Base-by-base conservation (phyloP, 1,140 invertebrate genomes). In the Ganaspis sp. region DNA sequence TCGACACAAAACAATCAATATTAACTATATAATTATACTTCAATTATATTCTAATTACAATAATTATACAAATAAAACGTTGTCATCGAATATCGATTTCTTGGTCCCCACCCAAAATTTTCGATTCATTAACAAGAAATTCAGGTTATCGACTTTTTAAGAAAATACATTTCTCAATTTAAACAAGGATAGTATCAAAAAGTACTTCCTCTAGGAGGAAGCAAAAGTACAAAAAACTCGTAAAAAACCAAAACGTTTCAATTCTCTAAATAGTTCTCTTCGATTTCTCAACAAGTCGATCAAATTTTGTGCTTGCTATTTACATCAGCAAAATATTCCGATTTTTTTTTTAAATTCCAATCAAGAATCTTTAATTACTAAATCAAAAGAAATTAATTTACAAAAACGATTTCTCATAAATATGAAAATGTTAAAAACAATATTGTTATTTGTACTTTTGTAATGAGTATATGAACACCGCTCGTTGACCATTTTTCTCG, bases 1-100 rank as follows among this genome's bases (percentile, higher is more conserved):
- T 64, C 12, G 11, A 29, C 58, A 29, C 26, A 64, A 26, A 64
- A 64, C 26, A 29, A 49, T 23, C 9, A 54, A 4, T 26, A 64
- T 64, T 34, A 8, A 64, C 5, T 29, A 29, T 29, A 64, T 64
- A 26, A 12, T 64, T 64, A 64, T 29, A 29, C 26, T 15, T 21
- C 23, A 64, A 64, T 64, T 64, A 34, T 54, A 64, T 8, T 49
- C 45, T 49, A 49, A 49, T 49, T 29, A 64, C 29, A n/a, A 29
- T 29, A 29, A 64, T 29, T 26, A 64, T 29, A n/a, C 29, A 34
- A 15, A 29, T 34, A 29, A 23, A 23, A 11, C 4, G 11, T 58
- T 12, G 5, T 19, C 19, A 11, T 58, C 9, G 21, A 58, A 23
- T 29, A 29, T 29, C 26, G 58, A 29, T 64, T 29, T 29, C 11